Evolutionary conservation across 2,888 invertebrate genomes (phyloP).

Genomic region (Trissolcus brochymenae): DNA sequence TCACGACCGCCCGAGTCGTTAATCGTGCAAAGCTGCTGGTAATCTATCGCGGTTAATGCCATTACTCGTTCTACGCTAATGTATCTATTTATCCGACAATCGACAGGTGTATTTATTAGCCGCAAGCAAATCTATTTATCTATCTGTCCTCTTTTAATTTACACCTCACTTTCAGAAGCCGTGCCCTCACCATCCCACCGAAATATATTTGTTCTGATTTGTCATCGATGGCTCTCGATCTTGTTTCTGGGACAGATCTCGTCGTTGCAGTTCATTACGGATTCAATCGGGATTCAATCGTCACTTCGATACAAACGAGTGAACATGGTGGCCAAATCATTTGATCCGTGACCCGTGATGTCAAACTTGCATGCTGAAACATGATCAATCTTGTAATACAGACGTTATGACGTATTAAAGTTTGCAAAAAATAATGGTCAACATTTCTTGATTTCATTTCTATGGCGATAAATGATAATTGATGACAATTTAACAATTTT

Average conservation of each 20-base stretch:
- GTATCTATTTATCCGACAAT: conserved; percentile 63
- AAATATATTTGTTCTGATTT: conserved; percentile 31
- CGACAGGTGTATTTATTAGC: conserved; percentile 61
- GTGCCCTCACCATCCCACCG: conserved; percentile 1
- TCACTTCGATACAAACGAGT: not conserved
- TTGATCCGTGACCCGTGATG: conserved; percentile 1
- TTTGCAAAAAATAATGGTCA: too few relatives aligned
- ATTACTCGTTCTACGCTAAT: conserved; percentile 59
- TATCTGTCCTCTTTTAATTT: conserved; percentile 38
- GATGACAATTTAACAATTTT: too few relatives aligned
- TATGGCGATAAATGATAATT: too few relatives aligned
- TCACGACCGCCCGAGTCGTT: conserved; percentile 60
- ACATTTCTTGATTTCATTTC: too few relatives aligned
- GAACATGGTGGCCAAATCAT: not conserved
- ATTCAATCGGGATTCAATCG: conserved; percentile 15
- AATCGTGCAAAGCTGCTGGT: conserved; percentile 57
- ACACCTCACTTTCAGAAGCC: conserved; percentile 8
- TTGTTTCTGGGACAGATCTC: not conserved
- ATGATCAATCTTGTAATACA: not conserved
- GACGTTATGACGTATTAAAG: not conserved
- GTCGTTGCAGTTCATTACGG: conserved; percentile 16
- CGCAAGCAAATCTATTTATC: conserved; percentile 54
- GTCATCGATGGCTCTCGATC: conserved; percentile 8
- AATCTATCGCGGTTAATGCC: conserved; percentile 60
- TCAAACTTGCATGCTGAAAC: conserved; percentile 2